These are phyloP conservation scores for Probaryconus sp. DNA, from an alignment of 1,140 invertebrate species.

Conservation along the genomic window DNA sequence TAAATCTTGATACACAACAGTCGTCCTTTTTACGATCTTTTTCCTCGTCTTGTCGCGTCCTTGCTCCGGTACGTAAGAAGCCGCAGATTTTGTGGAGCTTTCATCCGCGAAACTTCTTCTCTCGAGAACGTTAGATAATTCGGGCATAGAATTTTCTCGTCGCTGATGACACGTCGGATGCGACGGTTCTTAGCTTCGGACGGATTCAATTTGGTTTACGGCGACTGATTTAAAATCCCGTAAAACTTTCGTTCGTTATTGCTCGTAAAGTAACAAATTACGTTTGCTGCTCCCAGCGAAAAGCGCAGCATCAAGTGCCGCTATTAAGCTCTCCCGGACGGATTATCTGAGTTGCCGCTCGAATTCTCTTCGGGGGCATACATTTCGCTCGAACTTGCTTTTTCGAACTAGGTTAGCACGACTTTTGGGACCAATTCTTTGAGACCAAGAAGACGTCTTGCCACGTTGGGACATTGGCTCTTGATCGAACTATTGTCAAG, in stretches of 20 bases:
- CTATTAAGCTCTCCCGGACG: conserved; percentile 23
- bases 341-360: conserved; percentile 15
- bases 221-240: conserved; percentile 19
- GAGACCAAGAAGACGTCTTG: too few relatives aligned
- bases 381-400: conserved; percentile 1
- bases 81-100: too few relatives aligned
- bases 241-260: conserved; percentile 6
- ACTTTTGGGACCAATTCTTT: conserved; percentile 20
- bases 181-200: conserved; percentile 9
- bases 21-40: too few relatives aligned
- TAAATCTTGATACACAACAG: too few relatives aligned
- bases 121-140: background rate
- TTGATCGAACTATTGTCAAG: too few relatives aligned
- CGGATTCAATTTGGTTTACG: conserved; percentile 35
- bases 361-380: conserved; percentile 16
- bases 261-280: conserved; percentile 36
- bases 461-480: too few relatives aligned
- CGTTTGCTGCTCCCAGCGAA: background rate
- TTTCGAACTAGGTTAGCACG: conserved; percentile 29
- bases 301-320: background rate
- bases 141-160: conserved; percentile 1
- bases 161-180: background rate
- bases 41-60: too few relatives aligned
- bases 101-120: too few relatives aligned
- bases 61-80: too few relatives aligned